Base-by-base conservation (phyloP, 2,113 vertebrate species). In the Oryzias javanicus region DNA sequence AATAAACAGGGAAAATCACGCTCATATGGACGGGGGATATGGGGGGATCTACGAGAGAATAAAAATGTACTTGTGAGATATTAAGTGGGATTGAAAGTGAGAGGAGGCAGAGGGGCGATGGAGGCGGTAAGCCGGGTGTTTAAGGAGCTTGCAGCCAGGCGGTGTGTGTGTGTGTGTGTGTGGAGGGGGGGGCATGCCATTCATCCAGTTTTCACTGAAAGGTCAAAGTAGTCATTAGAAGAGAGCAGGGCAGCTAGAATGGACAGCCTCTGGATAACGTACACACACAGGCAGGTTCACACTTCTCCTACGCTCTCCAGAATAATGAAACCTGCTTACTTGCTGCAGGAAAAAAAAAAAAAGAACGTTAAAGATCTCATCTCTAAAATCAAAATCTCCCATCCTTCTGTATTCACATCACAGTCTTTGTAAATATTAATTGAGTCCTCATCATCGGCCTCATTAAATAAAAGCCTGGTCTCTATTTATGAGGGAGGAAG, bases 221-320 rank as follows among this genome's bases (percentile, higher is more conserved):
- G 81, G 83, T 88, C 83, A 84, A 77, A 72, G 59, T 47, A 60
- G 68, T 81, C 80, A 86, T 86, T 82, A 84, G 78, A 81, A 68
- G 54, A 24, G 74, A 74, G 62, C 35, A 14, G 60, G 60, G 47
- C 45, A 45, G 62, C 18, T 67, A 56, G 55, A 75, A 64, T 74
- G 78, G 78, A 75, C 80, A 80, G 72, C 48, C 24, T 53, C 20
- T 50, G 51, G 24, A 55, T 60, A 58, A 61, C 3, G 56, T 49
- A 55, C 49, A 56, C 45, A 41, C 40, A 56, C 29, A 52, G 64
- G 61, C 51, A 20, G 56, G 50, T 47, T 24, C 49, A 42, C 55
- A 22, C 41, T 10, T 17, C 45, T 22, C 54, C 49, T 52, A 59
- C 35, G 35, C 10, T 35, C 29, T 35, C 35, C 35, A 35, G 35